A percentile compares a stretch with the other conserved stretches of the same genome.
These are phyloP conservation scores for Sander vitreus DNA, from an alignment of 2,113 vertebrate genomes.

Conservation along the genomic window DNA sequence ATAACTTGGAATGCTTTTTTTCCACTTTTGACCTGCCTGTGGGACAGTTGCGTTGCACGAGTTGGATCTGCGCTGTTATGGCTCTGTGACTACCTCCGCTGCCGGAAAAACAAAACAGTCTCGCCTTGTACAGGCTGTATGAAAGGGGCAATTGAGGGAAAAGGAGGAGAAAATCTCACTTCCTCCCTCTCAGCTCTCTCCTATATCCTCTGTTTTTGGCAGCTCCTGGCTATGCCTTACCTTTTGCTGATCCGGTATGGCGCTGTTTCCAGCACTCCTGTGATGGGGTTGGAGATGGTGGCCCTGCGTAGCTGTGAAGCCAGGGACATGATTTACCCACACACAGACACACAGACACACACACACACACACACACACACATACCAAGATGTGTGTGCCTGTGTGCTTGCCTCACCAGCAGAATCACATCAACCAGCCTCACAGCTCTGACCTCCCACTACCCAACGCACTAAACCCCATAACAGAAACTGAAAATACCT, in stretches of 20 bases:
- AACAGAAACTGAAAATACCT: not conserved
- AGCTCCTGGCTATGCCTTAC: constrained; percentile 84
- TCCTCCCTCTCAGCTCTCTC: constrained; percentile 28
- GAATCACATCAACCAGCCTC: constrained; percentile 36
- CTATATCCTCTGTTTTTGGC: not conserved
- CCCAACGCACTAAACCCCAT: not conserved
- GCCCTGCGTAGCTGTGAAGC: constrained; percentile 99
- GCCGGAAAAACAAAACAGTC: too few relatives aligned
- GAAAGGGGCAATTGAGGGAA: not conserved
- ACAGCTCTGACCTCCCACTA: constrained; percentile 30
- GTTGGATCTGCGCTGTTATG: too few relatives aligned
- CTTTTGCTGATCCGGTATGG: constrained; percentile 99
- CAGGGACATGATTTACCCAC: constrained; percentile 89
- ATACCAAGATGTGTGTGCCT: constrained; percentile 30
- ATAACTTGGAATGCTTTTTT: too few relatives aligned
- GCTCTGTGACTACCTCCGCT: too few relatives aligned
- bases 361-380: constrained; percentile 36
- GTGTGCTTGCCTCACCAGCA: constrained; percentile 23
- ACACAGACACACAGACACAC: constrained; percentile 51
- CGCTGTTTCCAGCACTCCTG: constrained; percentile 98
- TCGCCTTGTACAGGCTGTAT: too few relatives aligned
- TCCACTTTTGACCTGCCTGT: too few relatives aligned
- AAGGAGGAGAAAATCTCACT: constrained; percentile 10
- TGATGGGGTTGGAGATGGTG: constrained; percentile 99
- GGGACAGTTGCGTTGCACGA: too few relatives aligned